Percentiles rank a stretch among this genome's conserved stretches.
phyloP scores from a whole-genome alignment of 2,113 vertebrate species.

The Percopsis transmontana region DNA sequence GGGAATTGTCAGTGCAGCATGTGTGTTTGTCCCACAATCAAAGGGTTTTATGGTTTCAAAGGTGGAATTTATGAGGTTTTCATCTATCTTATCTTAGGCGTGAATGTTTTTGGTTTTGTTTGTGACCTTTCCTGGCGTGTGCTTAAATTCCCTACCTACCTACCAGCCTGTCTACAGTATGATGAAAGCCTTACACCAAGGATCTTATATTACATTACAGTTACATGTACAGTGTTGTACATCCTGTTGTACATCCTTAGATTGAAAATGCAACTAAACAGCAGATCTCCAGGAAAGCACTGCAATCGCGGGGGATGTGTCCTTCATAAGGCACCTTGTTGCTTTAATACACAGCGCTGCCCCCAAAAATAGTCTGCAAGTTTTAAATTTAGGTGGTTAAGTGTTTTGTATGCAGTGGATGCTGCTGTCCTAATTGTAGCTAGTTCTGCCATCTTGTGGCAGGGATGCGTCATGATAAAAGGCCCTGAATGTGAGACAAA shows the following conservation, averaged over 20 bases:
- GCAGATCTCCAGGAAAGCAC: constrained; percentile 9
- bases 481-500: no score
- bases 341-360: constrained; percentile 9
- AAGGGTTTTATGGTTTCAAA: constrained; percentile 13
- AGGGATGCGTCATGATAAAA: constrained; percentile 21
- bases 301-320: constrained; percentile 29
- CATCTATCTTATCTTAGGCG: neutral
- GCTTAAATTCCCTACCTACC: no score
- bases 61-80: constrained; percentile 22
- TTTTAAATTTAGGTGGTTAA: constrained; percentile 49
- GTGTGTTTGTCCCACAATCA: constrained; percentile 9
- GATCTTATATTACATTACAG: no score
- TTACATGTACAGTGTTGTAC: no score
- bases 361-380: constrained; percentile 59
- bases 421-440: constrained; percentile 13
- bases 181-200: no score
- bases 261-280: constrained; percentile 8
- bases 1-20: neutral
- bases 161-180: no score
- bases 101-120: neutral
- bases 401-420: constrained; percentile 27
- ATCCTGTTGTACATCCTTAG: no score
- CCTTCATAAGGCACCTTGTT: neutral
- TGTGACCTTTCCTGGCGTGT: no score
- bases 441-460: constrained; percentile 65